Evolutionary conservation across 2,888 invertebrate species (phyloP), one percentile per base, ranked within the genome.

Genomic region (Phanerotoma sp.): DNA sequence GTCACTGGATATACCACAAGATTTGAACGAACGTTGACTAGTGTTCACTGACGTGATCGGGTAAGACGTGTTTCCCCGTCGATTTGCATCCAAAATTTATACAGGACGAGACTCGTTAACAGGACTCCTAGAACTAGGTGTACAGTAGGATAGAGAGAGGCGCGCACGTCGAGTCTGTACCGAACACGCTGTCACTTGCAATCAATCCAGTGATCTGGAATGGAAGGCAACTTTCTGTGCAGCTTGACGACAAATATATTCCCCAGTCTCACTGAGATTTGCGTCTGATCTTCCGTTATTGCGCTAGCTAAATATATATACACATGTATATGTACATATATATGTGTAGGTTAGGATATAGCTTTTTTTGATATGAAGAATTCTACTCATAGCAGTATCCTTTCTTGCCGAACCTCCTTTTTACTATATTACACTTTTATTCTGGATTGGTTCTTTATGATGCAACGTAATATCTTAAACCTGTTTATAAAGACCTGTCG

Each of bases 21-120:
- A 28, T 25, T 21, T 13, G 25, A 20, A 22, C 47, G n/a, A 42
- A 22, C 15, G 45, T 45, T 50, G 40, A 55, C 33, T 37, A 18
- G 33, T 46, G 46, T 50, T 38, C 40, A 49, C 37, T 25, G 25
- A 45, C 21, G 40, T n/a, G 22, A 55, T 55, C 33, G 16, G 45
- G 46, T 55, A 55, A 55, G 54, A 50, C 45, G 50, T 32, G 45
- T 46, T 45, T 45, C 37, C 52, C 32, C 9, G 16, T 13, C 28
- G 45, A 55, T 55, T 55, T 55, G 41, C 54, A 55, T 55, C 46
- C 25, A 5, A 55, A 55, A 55, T 55, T 55, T 55, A 50, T 55
- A 55, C 54, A 51, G 46, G 54, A 50, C 32, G 49, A 33, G 20
- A 40, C 54, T 55, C 50, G 54, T 55, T 55, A 55, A 55, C 50